Base-by-base conservation (phyloP, 2,113 vertebrate species). In the Apus apus region DNA sequence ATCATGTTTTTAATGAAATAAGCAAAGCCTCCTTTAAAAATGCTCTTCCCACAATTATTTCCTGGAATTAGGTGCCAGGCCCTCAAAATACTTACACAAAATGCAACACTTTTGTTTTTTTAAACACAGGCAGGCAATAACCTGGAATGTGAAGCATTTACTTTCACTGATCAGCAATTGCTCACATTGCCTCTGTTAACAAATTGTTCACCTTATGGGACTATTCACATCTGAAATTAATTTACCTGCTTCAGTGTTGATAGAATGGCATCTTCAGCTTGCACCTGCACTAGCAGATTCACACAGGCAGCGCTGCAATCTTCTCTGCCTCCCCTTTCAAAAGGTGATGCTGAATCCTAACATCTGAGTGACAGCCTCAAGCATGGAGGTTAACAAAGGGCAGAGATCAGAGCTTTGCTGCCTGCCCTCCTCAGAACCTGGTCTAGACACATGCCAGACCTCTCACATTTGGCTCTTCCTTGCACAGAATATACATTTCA, bases 321-420 rank as follows among this genome's bases (percentile, higher is more conserved):
- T 88, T 19, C 61, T 8, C 1, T 11, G 7, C 29, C 38, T 23
- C n/a, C 87, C 34, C 32, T 53, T 88, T 30, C 3, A 1, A 70
- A 54, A 74, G 3, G 17, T 6, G 56, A 58, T 27, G 57, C 20
- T 11, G 18, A 30, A 71, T 46, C 83, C 67, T 15, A 50, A 51
- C 61, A 81, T 27, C 43, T 14, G 32, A 64, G 76, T 0, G 0
- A 89, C 17, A 77, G 56, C 51, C 25, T 36, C 1, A 0, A 73
- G 82, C 66, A 7, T 5, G 1, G 75, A 70, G 75, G 40, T 14
- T 65, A 62, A 36, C 46, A 23, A 60, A 80, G 83, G 61, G 51
- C 79, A 86, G 68, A 60, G 72, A 87, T 48, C 80, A 90, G 93
- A 94, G 83, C 64, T 83, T 66, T 5, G 4, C 85, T 60, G 64